Evolutionary conservation across 1,140 invertebrate species (phyloP).

Genomic region (Atopsyche davidsoni): DNA sequence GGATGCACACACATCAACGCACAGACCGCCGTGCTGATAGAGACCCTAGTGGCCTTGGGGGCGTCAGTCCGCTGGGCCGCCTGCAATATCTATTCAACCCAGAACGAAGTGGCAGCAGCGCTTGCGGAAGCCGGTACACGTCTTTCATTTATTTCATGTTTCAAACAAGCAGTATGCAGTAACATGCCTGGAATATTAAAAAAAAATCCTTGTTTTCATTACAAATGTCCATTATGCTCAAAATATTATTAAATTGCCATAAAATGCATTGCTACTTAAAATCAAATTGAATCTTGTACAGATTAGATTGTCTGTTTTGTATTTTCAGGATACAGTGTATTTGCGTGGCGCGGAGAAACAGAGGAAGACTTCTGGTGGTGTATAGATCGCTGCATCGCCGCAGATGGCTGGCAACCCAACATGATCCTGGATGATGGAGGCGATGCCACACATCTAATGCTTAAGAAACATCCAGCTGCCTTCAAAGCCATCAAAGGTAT

Average conservation of each 20-base stretch:
- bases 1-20: slow-evolving; percentile 98
- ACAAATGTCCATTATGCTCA: background rate
- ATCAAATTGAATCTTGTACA: too few relatives aligned
- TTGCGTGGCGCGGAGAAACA: slow-evolving; percentile 93
- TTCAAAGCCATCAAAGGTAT: slow-evolving; percentile 92
- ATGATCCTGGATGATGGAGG: slow-evolving; percentile 98
- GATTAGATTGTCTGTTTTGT: too few relatives aligned
- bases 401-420: slow-evolving; percentile 95
- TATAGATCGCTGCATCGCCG: slow-evolving; percentile 89
- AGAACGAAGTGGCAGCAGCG: slow-evolving; percentile 97
- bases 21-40: slow-evolving; percentile 93
- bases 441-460: slow-evolving; percentile 93
- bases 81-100: slow-evolving; percentile 98
- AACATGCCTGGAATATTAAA: too few relatives aligned
- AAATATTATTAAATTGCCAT: too few relatives aligned
- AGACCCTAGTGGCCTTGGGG: slow-evolving; percentile 84
- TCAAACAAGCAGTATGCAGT: too few relatives aligned
- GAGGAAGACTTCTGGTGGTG: slow-evolving; percentile 99
- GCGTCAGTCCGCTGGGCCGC: slow-evolving; percentile 92
- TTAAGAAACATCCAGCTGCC: slow-evolving; percentile 92
- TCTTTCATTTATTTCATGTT: too few relatives aligned
- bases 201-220: background rate
- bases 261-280: too few relatives aligned
- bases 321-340: slow-evolving; percentile 66
- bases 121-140: slow-evolving; percentile 79